Base-by-base conservation (phyloP, 2,888 invertebrate genomes). In the Dolichopus griseipennis region DNA sequence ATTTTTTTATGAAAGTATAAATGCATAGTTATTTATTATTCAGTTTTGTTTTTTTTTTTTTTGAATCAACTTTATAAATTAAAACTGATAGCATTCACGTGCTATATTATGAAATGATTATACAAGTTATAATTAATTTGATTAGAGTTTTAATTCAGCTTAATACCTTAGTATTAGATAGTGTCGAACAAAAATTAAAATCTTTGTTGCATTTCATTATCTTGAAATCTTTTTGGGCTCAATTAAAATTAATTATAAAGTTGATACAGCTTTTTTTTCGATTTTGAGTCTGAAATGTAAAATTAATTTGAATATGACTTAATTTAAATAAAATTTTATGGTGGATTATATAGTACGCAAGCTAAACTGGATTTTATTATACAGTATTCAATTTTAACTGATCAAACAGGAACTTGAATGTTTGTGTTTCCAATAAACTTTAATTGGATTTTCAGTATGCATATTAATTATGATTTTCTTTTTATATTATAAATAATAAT, bases 321-420 rank as follows among this genome's bases (percentile, higher is more conserved):
- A 52, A 52, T 52, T 52, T 52, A 15, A 52, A 52, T 52, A 52
- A 52, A 52, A 52, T 52, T 52, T 52, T 15, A 52, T n/a, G 52
- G 52, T 52, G 2, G 52, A 52, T 52, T 52, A 52, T 18, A 18
- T 52, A 18, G 18, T 52, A 52, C n/a, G 18, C 18, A 52, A 18
- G 15, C n/a, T 52, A 7, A 41, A 41, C 41, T 41, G 9, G 15
- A 41, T 27, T 27, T 27, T 27, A 4, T 4, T 27, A 5, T 27
- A 27, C 5, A 27, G 27, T 27, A 27, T 27, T 27, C 5, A 27
- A 5, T 27, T 27, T 27, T 27, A 27, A 5, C 5, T 27, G 27
- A 4, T 27, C 5, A 5, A 4, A 27, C 27, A 27, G 27, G 27
- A 5, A 5, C 27, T 27, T 27, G 27, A 27, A 27, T 27, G 27